Percentiles rank a stretch among this genome's conserved stretches.
phyloP scores from a whole-genome alignment of 37 sponge, comb jelly and placozoan genomes.

The Hexactinellida sp. region DNA sequence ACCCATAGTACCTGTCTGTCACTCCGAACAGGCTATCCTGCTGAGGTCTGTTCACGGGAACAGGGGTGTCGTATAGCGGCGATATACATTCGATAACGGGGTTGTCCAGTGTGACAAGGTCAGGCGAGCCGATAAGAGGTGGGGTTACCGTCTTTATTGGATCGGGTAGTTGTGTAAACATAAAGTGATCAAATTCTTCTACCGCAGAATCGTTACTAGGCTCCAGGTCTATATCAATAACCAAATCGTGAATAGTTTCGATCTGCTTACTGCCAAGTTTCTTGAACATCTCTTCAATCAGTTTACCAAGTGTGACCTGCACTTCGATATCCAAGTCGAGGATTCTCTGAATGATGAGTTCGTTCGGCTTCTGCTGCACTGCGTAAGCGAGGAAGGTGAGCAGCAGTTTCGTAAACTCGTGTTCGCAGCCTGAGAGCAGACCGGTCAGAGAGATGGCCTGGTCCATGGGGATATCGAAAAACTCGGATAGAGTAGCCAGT shows the following conservation, averaged over 20 bases:
- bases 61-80: background rate
- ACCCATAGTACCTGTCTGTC: background rate
- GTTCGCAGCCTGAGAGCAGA: background rate
- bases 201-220: background rate
- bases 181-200: background rate
- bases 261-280: background rate
- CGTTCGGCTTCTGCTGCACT: background rate
- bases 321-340: background rate
- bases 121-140: background rate
- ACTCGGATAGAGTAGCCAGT: background rate
- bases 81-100: background rate
- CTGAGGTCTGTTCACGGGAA: background rate
- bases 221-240: background rate
- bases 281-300: constrained; percentile 2
- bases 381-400: background rate
- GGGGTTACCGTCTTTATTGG: background rate
- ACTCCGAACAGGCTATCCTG: background rate
- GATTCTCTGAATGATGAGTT: background rate
- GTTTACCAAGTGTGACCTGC: background rate
- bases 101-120: background rate
- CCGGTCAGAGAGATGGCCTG: background rate
- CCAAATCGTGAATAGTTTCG: background rate
- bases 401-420: background rate
- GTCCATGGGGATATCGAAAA: background rate
- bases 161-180: background rate